Conservation (phyloP, 2,888 invertebrate species). For the Hanleya hanleyi region DNA sequence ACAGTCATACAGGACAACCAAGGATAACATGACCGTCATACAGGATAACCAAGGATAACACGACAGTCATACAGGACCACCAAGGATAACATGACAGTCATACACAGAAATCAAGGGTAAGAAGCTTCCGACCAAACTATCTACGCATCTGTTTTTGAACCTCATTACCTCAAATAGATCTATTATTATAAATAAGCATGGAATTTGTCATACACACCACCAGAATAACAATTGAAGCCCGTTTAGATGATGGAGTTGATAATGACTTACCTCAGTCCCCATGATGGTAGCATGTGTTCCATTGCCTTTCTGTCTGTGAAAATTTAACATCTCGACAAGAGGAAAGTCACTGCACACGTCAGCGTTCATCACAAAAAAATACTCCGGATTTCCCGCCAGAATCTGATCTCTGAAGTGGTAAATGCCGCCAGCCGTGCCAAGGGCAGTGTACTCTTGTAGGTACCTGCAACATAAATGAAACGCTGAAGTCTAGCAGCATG, state of each 20-base stretch:
- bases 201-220: too few relatives aligned
- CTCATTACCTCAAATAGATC: neutral
- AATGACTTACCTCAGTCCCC: conserved; percentile 80
- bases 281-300: conserved; percentile 82
- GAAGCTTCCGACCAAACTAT: neutral
- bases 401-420: conserved; percentile 98
- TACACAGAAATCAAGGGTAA: too few relatives aligned
- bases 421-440: conserved; percentile 97
- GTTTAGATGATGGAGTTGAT: too few relatives aligned
- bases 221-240: too few relatives aligned
- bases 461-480: conserved; percentile 78
- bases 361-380: conserved; percentile 96
- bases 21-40: too few relatives aligned
- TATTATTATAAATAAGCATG: neutral
- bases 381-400: conserved; percentile 86
- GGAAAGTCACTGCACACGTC: conserved; percentile 99
- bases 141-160: too few relatives aligned
- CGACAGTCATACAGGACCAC: too few relatives aligned
- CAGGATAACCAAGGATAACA: too few relatives aligned
- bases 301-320: conserved; percentile 55
- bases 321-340: conserved; percentile 82
- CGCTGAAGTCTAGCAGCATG: neutral
- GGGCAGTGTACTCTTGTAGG: conserved; percentile 93
- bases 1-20: too few relatives aligned
- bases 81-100: too few relatives aligned